These are phyloP conservation scores for Oasisia sp. DNA, from an alignment of 2,888 invertebrate genomes.

Conservation along the genomic window DNA sequence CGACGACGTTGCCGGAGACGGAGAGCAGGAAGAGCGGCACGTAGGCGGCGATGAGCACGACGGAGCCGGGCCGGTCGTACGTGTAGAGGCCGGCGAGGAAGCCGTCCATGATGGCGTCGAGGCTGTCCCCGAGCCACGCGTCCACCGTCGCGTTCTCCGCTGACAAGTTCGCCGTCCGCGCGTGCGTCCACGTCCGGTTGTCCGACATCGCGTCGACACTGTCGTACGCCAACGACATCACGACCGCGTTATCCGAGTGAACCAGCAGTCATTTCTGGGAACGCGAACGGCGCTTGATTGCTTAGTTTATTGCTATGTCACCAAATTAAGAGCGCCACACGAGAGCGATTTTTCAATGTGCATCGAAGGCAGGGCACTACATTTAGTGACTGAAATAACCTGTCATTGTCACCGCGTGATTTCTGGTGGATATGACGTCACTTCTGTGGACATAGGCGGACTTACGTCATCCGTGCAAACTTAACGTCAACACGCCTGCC, in stretches of 20 bases:
- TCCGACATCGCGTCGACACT: not conserved
- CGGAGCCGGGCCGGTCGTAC: constrained; percentile 46
- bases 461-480: too few species aligned
- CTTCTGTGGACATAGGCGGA: not conserved
- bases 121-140: constrained; percentile 17
- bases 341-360: too few species aligned
- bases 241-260: not conserved
- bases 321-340: not conserved
- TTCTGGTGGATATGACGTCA: not conserved
- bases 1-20: constrained; percentile 51
- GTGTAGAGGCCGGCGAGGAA: constrained; percentile 39
- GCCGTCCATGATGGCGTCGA: constrained; percentile 25
- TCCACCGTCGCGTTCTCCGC: not conserved
- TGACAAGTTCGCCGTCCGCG: not conserved
- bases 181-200: not conserved
- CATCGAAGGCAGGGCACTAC: not conserved
- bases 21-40: constrained; percentile 51
- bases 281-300: not conserved
- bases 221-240: not conserved
- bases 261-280: not conserved
- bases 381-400: not conserved
- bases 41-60: constrained; percentile 49
- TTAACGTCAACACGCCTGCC: too few species aligned
- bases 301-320: not conserved
- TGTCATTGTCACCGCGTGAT: not conserved